Conservation (phyloP, 2,888 invertebrate species). For the Mesochorus sp. region DNA sequence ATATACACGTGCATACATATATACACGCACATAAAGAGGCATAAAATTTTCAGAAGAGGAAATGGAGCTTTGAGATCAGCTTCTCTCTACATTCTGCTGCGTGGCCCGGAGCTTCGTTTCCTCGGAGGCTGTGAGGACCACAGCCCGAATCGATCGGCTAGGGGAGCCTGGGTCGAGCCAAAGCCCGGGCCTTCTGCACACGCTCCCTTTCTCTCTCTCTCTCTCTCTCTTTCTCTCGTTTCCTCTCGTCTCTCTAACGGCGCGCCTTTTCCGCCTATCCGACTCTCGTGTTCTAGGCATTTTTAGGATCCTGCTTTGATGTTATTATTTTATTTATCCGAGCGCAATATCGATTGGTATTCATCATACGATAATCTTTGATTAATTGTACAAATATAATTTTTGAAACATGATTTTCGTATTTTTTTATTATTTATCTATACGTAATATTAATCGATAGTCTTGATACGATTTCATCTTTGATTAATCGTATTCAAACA, state of each 20-base stretch:
- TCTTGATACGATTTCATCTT: too few species aligned
- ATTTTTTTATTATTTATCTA: too few species aligned
- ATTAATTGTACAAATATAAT: too few species aligned
- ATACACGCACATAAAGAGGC: neutral
- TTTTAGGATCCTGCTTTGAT: too few species aligned
- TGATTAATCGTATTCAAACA: too few species aligned
- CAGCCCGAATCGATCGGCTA: constrained; percentile 61
- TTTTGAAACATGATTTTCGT: too few species aligned
- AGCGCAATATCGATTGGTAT: too few species aligned
- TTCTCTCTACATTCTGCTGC: constrained; percentile 6
- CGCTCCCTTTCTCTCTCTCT: constrained; percentile 22
- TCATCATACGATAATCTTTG: too few species aligned
- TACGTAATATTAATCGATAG: too few species aligned
- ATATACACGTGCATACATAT: neutral
- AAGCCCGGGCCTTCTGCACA: constrained; percentile 59
- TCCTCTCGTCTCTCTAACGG: neutral
- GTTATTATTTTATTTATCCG: too few species aligned
- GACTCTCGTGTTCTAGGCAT: too few species aligned
- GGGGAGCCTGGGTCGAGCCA: constrained; percentile 52
- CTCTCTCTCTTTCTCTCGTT: neutral
- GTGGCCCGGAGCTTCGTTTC: constrained; percentile 4
- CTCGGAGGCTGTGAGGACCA: constrained; percentile 49
- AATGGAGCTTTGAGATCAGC: constrained; percentile 4
- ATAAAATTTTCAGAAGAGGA: constrained; percentile 23
- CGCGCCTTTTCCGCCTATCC: too few species aligned